phyloP scores from a whole-genome alignment of 2,888 invertebrate genomes.

The Pteria penguin region DNA sequence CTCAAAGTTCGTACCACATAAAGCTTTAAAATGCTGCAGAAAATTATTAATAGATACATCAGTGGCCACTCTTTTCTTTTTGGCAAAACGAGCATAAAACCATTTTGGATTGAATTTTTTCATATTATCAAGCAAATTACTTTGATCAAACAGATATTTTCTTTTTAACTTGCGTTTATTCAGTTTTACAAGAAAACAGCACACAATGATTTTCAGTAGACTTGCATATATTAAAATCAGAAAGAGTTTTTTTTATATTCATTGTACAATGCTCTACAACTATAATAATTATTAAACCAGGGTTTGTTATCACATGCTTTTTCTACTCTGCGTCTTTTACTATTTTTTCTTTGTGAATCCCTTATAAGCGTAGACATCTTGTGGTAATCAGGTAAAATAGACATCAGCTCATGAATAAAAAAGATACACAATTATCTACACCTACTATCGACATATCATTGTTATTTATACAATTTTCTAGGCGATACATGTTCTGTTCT shows the following conservation, averaged over 20 bases:
- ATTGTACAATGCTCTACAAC: neutral
- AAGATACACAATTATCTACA: too few species aligned
- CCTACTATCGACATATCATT: too few species aligned
- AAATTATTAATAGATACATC: neutral
- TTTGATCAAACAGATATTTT: neutral
- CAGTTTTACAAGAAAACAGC: neutral
- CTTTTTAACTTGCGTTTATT: neutral
- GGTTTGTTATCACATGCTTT: too few species aligned
- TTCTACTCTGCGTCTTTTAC: too few species aligned
- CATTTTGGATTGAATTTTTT: neutral
- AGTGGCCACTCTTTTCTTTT: neutral
- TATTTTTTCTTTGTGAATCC: too few species aligned
- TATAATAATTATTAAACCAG: neutral
- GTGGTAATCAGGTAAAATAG: too few species aligned
- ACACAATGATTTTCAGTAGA: neutral
- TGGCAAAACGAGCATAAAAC: neutral
- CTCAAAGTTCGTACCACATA: neutral
- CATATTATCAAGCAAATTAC: neutral
- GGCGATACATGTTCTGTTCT: too few species aligned
- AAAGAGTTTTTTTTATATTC: neutral
- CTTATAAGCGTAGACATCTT: too few species aligned
- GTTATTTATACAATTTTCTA: too few species aligned
- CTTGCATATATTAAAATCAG: neutral
- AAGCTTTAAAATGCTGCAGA: neutral
- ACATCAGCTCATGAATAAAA: too few species aligned